phyloP scores from a whole-genome alignment of 2,888 invertebrate species.

The Amiota communis region DNA sequence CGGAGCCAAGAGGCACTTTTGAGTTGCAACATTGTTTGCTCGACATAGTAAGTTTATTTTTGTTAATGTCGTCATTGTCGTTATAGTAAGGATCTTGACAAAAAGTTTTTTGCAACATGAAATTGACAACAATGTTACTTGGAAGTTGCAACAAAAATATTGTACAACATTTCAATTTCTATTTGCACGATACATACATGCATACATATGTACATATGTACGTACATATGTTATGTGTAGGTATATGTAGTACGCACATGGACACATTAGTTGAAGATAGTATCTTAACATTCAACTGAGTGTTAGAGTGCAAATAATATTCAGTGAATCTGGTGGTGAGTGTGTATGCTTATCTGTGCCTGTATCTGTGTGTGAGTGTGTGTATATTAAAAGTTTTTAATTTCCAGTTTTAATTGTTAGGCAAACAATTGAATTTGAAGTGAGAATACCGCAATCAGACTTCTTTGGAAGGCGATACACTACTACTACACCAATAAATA shows the following conservation, averaged over 20 bases:
- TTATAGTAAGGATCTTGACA: not conserved
- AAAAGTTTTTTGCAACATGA: slow-evolving; percentile 12
- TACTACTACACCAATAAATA: too few relatives aligned
- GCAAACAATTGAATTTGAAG: slow-evolving; percentile 43
- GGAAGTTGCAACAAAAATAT: not conserved
- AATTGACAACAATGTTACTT: slow-evolving; percentile 18
- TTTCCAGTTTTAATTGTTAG: slow-evolving; percentile 44
- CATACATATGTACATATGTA: too few relatives aligned
- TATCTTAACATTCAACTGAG: too few relatives aligned
- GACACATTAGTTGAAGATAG: too few relatives aligned
- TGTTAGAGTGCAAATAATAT: too few relatives aligned
- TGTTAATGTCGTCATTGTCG: not conserved
- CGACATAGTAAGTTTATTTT: not conserved
- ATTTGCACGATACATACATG: not conserved
- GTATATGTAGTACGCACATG: not conserved
- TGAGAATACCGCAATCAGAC: slow-evolving; percentile 3
- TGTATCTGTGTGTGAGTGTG: not conserved
- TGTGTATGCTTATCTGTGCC: not conserved
- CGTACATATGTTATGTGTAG: not conserved
- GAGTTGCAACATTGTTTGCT: not conserved
- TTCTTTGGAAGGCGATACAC: not conserved
- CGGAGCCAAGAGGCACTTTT: not conserved
- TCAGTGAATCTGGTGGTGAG: not conserved
- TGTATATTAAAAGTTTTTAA: slow-evolving; percentile 38
- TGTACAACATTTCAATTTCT: not conserved